Evolutionary conservation across 2,797 vertebrate species (phyloP), one percentile per base, ranked within the genome.

Genomic region (Apodemus agrarius): DNA sequence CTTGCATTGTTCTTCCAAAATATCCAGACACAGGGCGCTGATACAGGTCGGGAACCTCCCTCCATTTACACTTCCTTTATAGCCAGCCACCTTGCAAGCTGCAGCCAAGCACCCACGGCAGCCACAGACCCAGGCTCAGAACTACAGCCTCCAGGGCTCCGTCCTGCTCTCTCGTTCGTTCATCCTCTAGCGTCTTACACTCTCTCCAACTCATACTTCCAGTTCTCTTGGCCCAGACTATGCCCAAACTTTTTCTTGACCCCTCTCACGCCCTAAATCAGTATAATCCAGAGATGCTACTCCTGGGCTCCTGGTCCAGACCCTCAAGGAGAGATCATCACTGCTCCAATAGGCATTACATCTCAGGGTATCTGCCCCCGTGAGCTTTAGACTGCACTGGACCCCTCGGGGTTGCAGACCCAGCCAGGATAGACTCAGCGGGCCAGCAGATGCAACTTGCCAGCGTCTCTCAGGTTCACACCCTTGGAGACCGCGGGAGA

Each of bases 401-500:
- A 78, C 78, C 61, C 2, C 19, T 26, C 65, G 4, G n/a, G 61
- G 74, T 22, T 14, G 75, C 12, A 16, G 17, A 46, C 26, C 14
- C 5, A 79, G 90, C 61, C n/a, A 2, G 34, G 63, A 72, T 2
- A 54, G 57, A 46, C 6, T 91, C 83, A 31, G 49, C 1, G 34
- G 1, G 40, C 90, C 1, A 80, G 90, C 97, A 97, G 97, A 96
- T 96, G 96, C 72, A 79, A 94, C 94, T 95, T 93, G 97, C 89
- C 92, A 17, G 85, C 26, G 6, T 84, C 90, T 93, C 92, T 82
- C 3, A 61, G 82, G 97, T 96, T 95, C 97, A 93, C 91, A 89
- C 94, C 97, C 95, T 89, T 21, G 91, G 96, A 97, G 96, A 87
- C 93, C 88, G 43, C 91, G 54, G 12, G 93, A 98, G 96, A 98